phyloP scores from a whole-genome alignment of 2,113 vertebrate species.

The Nothobranchius kuhntae region DNA sequence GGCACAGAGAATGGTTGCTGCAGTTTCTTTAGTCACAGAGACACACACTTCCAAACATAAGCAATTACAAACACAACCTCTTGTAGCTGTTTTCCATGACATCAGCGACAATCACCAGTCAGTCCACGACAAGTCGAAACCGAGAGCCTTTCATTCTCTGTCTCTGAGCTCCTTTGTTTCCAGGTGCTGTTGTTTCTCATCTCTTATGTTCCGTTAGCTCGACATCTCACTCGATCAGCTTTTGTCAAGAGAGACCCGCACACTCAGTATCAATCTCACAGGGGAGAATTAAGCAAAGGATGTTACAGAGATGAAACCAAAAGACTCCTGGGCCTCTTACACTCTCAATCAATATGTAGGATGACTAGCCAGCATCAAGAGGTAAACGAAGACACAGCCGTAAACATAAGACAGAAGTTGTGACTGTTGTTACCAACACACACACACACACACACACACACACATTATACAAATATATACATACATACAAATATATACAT shows the following conservation, averaged over 20 bases:
- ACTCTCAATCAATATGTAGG: slow-evolving; percentile 62
- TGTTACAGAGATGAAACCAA: slow-evolving; percentile 65
- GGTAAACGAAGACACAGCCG: slow-evolving; percentile 60
- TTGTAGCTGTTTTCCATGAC: slow-evolving; percentile 5
- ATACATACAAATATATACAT: too few relatives aligned
- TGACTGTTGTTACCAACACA: not conserved
- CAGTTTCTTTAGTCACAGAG: slow-evolving; percentile 5
- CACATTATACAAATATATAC: too few relatives aligned
- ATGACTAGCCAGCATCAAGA: slow-evolving; percentile 53
- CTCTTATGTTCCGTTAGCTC: slow-evolving; percentile 44
- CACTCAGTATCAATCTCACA: slow-evolving; percentile 57
- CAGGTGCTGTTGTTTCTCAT: slow-evolving; percentile 41
- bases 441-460: too few relatives aligned
- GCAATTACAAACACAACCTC: slow-evolving; percentile 15
- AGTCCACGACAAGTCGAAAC: slow-evolving; percentile 42
- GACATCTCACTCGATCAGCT: slow-evolving; percentile 53
- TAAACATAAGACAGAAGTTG: slow-evolving; percentile 47
- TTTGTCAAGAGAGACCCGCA: slow-evolving; percentile 54
- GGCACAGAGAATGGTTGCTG: slow-evolving; percentile 30
- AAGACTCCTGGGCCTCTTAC: slow-evolving; percentile 60
- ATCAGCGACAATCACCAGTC: slow-evolving; percentile 29
- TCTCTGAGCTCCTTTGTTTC: slow-evolving; percentile 37
- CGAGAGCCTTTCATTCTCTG: slow-evolving; percentile 20
- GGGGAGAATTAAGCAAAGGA: slow-evolving; percentile 69
- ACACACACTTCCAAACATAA: slow-evolving; percentile 5